Conservation (phyloP, 2,797 vertebrate species). For the Rhinella marina region DNA sequence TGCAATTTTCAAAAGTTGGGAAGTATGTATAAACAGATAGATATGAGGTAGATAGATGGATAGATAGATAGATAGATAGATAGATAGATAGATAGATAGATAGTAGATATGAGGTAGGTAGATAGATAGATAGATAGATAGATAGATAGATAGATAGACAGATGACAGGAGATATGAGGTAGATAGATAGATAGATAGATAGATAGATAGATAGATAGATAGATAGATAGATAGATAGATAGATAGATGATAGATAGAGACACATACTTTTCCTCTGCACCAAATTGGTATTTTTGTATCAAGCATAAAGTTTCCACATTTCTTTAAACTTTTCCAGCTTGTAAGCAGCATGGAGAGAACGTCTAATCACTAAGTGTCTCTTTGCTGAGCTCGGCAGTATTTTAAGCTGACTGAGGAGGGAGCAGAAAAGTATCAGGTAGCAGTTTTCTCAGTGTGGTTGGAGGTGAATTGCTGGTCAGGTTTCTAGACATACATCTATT, state of each 20-base stretch:
- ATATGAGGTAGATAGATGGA: no score
- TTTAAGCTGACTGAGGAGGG: slow-evolving; percentile 60
- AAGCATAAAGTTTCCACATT: not conserved
- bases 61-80: no score
- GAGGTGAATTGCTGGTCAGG: slow-evolving; percentile 65
- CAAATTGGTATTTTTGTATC: not conserved
- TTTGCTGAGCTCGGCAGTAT: slow-evolving; percentile 49
- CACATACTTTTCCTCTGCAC: not conserved
- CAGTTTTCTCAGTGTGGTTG: slow-evolving; percentile 54
- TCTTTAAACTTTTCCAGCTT: not conserved
- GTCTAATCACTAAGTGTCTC: slow-evolving; percentile 18
- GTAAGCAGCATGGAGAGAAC: not conserved
- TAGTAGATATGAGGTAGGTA: not conserved
- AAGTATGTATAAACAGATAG: no score
- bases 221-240: not conserved
- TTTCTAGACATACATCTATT: slow-evolving; percentile 58
- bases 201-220: slow-evolving; percentile 14
- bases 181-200: slow-evolving; percentile 6
- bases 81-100: no score
- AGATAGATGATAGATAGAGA: not conserved
- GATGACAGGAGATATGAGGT: not conserved
- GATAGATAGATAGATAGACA: slow-evolving; percentile 19
- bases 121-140: slow-evolving; percentile 7
- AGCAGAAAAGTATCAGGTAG: slow-evolving; percentile 63
- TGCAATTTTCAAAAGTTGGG: no score